These are phyloP conservation scores for Pipistrellus pygmaeus DNA, from an alignment of 2,797 vertebrate genomes.

Conservation along the genomic window DNA sequence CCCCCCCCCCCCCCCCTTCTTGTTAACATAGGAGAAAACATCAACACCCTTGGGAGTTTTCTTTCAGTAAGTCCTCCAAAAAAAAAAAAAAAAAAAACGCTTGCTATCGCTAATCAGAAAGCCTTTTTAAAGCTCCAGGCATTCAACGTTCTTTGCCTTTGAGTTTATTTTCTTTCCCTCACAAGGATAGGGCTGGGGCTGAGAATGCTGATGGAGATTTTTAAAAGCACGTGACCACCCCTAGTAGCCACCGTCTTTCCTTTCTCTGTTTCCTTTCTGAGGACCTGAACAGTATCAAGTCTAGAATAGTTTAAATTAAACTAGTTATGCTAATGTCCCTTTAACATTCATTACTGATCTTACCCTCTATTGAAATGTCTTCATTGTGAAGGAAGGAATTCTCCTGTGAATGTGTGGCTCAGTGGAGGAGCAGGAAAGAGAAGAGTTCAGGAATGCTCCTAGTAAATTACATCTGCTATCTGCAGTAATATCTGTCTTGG, in stretches of 20 bases:
- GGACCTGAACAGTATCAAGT: background rate
- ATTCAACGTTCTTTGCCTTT: constrained; percentile 56
- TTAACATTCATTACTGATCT: constrained; percentile 45
- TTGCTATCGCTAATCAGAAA: constrained; percentile 77
- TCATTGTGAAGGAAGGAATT: constrained; percentile 82
- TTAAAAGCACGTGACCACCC: background rate
- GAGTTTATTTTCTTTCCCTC: constrained; percentile 70
- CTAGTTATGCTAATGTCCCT: constrained; percentile 38
- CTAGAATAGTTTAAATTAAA: constrained; percentile 35
- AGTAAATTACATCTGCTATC: constrained; percentile 91
- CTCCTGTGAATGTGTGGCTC: constrained; percentile 76
- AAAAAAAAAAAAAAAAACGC: constrained; percentile 74
- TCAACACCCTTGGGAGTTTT: constrained; percentile 78
- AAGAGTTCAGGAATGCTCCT: constrained; percentile 84
- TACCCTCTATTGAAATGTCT: constrained; percentile 69
- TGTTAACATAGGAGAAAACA: constrained; percentile 80
- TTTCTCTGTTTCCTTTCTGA: constrained; percentile 53
- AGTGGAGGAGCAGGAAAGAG: constrained; percentile 78
- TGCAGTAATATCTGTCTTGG: constrained; percentile 92
- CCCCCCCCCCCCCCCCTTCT: constrained; percentile 72
- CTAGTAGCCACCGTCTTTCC: background rate
- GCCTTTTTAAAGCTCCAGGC: constrained; percentile 78
- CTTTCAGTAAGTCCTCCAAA: constrained; percentile 81
- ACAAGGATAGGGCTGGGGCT: background rate
- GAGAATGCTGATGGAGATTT: background rate